Percentiles rank a stretch among this genome's conserved stretches.
Evolutionary conservation across 2,797 vertebrate genomes (phyloP).

Genomic region (Coregonus sp.): DNA sequence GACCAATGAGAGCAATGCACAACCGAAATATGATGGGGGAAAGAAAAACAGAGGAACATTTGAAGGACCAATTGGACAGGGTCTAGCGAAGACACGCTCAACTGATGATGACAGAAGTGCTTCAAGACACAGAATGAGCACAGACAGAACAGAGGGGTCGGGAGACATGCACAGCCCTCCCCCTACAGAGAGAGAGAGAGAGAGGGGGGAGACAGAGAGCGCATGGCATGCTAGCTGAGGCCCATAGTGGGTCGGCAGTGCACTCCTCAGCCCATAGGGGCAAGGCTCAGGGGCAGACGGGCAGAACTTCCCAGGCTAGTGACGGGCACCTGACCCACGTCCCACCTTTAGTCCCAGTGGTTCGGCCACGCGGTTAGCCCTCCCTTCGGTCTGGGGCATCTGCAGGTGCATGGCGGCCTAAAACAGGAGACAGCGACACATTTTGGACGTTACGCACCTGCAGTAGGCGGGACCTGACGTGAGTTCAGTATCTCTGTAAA

Average conservation of each 20-base stretch:
- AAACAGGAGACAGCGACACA: slow-evolving; percentile 76
- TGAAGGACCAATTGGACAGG: background rate
- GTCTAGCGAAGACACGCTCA: background rate
- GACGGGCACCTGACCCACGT: slow-evolving; percentile 52
- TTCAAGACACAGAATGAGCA: slow-evolving; percentile 17
- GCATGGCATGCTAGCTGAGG: slow-evolving; percentile 53
- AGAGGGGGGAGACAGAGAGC: slow-evolving; percentile 25
- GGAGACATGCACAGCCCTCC: slow-evolving; percentile 6
- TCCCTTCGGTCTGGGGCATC: slow-evolving; percentile 88
- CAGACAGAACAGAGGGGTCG: slow-evolving; percentile 28
- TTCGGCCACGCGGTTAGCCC: slow-evolving; percentile 89
- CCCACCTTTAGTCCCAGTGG: slow-evolving; percentile 91
- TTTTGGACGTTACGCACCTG: slow-evolving; percentile 59
- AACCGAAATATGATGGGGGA: slow-evolving; percentile 7
- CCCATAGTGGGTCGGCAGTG: background rate
- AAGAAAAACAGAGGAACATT: slow-evolving; percentile 17
- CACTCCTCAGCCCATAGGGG: slow-evolving; percentile 37
- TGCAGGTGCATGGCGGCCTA: slow-evolving; percentile 84
- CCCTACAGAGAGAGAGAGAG: background rate
- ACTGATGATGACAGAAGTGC: slow-evolving; percentile 36
- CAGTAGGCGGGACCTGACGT: slow-evolving; percentile 6
- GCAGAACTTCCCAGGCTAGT: slow-evolving; percentile 1
- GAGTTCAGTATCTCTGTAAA: slow-evolving; percentile 2
- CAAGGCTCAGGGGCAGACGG: slow-evolving; percentile 59
- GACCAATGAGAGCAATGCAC: slow-evolving; percentile 30